phyloP scores from a whole-genome alignment of 2,113 vertebrate species.

The Acrocephalus kingi region DNA sequence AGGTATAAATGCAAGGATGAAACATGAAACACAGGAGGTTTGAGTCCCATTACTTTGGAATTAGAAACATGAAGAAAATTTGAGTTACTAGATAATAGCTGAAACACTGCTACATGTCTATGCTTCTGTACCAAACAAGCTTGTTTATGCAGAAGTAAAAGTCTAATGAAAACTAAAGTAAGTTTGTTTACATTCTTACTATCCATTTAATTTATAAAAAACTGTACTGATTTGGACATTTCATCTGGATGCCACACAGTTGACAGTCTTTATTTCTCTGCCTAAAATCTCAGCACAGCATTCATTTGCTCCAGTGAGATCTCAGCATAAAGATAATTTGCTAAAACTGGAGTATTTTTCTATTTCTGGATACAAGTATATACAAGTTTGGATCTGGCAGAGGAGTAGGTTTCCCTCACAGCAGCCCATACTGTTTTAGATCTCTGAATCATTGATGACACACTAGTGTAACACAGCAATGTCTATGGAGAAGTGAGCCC shows the following conservation, averaged over 20 bases:
- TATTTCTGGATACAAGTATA: neutral
- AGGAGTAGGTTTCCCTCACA: neutral
- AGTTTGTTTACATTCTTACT: neutral
- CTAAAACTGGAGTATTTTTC: neutral
- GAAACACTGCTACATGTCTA: neutral
- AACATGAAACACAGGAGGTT: rapidly evolving
- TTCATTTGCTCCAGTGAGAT: neutral
- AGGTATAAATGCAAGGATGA: neutral
- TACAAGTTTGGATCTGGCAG: neutral
- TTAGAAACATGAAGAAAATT: neutral
- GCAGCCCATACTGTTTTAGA: neutral
- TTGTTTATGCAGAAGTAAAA: neutral
- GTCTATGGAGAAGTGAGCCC: rapidly evolving
- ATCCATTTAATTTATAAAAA: neutral
- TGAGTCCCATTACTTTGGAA: neutral
- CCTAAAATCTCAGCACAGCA: neutral
- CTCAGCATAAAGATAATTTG: neutral
- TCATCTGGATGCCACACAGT: neutral
- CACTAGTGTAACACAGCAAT: neutral
- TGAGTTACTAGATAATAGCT: neutral
- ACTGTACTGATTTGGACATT: neutral
- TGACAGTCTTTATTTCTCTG: neutral
- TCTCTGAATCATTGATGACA: neutral
- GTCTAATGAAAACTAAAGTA: neutral
- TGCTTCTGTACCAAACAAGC: neutral